Percentiles rank a stretch among this genome's conserved stretches.
These are phyloP conservation scores for Orcinus orca DNA, from an alignment of 2,113 vertebrate species.

Conservation along the genomic window DNA sequence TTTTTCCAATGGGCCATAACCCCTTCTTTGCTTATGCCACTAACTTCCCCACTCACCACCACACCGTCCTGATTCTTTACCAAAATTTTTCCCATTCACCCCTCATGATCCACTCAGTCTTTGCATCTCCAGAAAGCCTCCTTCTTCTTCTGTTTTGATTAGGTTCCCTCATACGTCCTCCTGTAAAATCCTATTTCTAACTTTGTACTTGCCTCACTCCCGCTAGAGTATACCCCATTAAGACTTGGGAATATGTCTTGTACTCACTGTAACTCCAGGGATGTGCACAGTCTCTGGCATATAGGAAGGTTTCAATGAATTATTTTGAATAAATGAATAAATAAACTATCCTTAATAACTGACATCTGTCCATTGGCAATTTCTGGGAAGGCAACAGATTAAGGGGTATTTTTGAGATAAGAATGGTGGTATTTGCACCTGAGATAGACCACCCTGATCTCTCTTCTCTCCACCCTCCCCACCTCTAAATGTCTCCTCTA, in stretches of 20 bases:
- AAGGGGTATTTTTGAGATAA: background rate
- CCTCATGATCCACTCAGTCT: background rate
- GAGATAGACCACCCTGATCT: background rate
- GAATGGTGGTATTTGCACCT: background rate
- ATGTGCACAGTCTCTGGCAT: background rate
- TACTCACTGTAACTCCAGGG: background rate
- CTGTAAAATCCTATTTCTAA: background rate
- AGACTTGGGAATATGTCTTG: background rate
- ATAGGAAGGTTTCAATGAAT: background rate
- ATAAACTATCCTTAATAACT: background rate
- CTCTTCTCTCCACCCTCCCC: background rate
- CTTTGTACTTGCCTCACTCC: background rate
- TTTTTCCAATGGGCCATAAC: background rate
- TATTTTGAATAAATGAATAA: background rate
- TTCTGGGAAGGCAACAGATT: background rate
- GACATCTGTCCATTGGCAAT: background rate
- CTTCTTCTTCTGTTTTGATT: background rate
- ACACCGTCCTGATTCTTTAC: background rate
- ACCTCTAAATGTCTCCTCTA: background rate
- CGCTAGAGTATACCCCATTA: background rate
- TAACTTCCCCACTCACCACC: background rate
- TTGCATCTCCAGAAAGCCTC: background rate
- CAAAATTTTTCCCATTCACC: background rate
- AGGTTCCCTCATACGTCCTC: background rate
- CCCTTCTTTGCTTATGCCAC: background rate